Percentiles rank a stretch among this genome's conserved stretches.
Conservation (phyloP, 2,113 vertebrate genomes). For the Tricholaema leucomelas region DNA sequence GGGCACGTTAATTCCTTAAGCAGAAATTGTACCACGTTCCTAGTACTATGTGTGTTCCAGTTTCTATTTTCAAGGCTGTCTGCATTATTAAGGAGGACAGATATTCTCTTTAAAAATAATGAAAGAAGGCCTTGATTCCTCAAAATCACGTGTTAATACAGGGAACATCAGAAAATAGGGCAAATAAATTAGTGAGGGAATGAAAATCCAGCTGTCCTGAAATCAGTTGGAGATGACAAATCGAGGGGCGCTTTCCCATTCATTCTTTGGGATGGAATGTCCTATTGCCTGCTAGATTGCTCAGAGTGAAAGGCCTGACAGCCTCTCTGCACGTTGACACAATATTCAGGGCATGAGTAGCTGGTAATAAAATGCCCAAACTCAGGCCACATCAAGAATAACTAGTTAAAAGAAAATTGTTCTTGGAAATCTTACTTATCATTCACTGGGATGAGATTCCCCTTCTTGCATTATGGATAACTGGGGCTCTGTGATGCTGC, state of each 20-base stretch:
- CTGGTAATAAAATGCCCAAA: background rate
- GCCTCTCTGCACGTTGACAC: background rate
- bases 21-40: background rate
- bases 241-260: background rate
- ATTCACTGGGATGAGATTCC: background rate
- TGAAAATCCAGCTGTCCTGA: background rate
- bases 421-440: background rate
- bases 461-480: background rate
- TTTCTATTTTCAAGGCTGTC: background rate
- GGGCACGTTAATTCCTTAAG: no score
- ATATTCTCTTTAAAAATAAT: background rate
- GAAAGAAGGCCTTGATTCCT: background rate
- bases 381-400: background rate
- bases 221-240: background rate
- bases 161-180: background rate
- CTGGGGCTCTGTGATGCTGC: background rate
- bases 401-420: background rate
- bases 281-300: background rate
- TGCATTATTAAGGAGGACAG: background rate
- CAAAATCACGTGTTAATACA: background rate
- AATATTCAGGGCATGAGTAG: background rate
- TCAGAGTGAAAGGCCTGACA: background rate
- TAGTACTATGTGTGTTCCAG: background rate
- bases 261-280: background rate
- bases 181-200: background rate